Evolutionary conservation across 1,140 invertebrate species (phyloP), one percentile per base, ranked within the genome.

Genomic region (Arion vulgaris): DNA sequence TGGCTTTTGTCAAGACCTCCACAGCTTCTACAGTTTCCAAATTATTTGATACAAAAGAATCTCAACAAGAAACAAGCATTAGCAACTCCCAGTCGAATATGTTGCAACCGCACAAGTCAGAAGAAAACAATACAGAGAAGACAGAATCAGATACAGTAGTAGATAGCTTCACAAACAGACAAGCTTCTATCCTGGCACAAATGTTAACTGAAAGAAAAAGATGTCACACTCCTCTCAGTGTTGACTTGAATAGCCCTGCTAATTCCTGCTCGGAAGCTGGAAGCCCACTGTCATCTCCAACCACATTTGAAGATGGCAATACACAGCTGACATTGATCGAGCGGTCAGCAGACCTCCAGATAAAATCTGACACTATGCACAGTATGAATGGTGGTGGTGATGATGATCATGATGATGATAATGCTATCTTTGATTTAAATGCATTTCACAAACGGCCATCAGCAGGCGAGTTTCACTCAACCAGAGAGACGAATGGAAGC

Each of bases 321-420:
- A 89, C 88, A 17, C 88, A 90, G 45, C 68, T 85, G 23, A 87
- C 88, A n/a, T 45, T 90, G 53, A 88, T 90, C 15, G 83, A 85
- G 32, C 81, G 87, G 41, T 86, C 89, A 26, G 87, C 85, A 38
- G 79, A 86, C 28, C 82, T 90, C 49, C 77, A 84, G 28, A 66
- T 90, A 23, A 77, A 79, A 17, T 84, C 81, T 19, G 87, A 89
- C 66, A 84, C 85, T 26, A 72, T 85, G 62, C 82, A 82, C 7
- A 41, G 77, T 32, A 41, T 81, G 15, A 83, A 86, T 68, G n/a
- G n/a, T n/a, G n/a, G n/a, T n/a, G n/a, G n/a, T n/a, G n/a, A n/a
- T n/a, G n/a, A 57, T 36, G 51, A 82, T 26, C 11, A 82, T 77
- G 68, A 77, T 34, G 62, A 84, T 85, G 19, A 74, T 83, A n/a